Base-by-base conservation (phyloP, 2,888 invertebrate species). In the Ophion ellenae region DNA sequence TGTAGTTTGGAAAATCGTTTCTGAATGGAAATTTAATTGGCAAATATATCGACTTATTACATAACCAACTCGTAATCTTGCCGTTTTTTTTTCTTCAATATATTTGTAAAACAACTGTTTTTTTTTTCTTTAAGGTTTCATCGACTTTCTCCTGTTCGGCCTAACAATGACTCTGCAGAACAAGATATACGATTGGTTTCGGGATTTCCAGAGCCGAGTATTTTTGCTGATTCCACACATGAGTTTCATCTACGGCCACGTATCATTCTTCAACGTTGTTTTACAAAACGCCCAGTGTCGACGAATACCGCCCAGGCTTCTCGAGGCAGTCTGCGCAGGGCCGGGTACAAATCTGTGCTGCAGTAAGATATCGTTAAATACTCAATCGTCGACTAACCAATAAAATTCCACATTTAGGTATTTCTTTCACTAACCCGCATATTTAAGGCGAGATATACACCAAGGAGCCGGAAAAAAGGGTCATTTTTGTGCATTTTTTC, bases 241-340 rank as follows among this genome's bases (percentile, higher is more conserved):
- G 69, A 94, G 93, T 83, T 90, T 93, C 32, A 92, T 92, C 69
- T 92, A 93, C 47, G 92, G 93, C n/a, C 90, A 93, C 81, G 36
- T 90, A 0, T 87, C 91, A 0, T 93, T 94, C 76, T 90, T 91
- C 63, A 66, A 74, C 0, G 88, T 87, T 14, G 92, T 93, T 2
- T 24, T 88, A 17, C 75, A 89, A 77, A 94, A 94, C 85, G 92
- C 93, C 0, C 89, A 91, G 36, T 94, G 94, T 77, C 89, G 93
- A 64, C 90, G 90, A 71, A 87, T 93, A 82, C 90, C 93, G 6
- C 87, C 90, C 78, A 76, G 86, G 69, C 80, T 92, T 64, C 86
- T 88, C 17, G 76, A 87, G 0, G 81, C 90, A 4, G 86, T 89
- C 17, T 93, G 93, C 74, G 63, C 53, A 3, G 67, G 10, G 7